Base-by-base conservation (phyloP, 2,888 invertebrate genomes). In the Epiperipatus broadwayi region DNA sequence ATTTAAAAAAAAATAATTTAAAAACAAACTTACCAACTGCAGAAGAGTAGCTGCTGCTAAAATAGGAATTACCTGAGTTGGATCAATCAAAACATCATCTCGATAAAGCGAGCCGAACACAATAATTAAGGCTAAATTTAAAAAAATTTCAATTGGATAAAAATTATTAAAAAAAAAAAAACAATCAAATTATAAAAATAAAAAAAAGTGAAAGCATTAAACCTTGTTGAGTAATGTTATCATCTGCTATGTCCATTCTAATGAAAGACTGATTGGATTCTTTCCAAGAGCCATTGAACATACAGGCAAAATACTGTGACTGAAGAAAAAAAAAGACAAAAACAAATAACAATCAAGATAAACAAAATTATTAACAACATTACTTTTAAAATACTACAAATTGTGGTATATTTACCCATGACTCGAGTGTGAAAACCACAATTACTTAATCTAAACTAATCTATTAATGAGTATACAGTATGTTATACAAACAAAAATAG, bases 271-370 rank as follows among this genome's bases (percentile, higher is more conserved):
- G 69, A 35, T 67, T 65, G 1, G 73, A 65, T 58, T 79, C 78
- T 49, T 68, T 66, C 78, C 78, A 79, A 2, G 73, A 69, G 3
- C 78, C 78, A 49, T 71, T 73, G 56, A 78, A 78, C 78, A 79
- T 78, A 50, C 75, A 75, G 8, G 71, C 67, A 57, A 79, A 79
- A 54, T 78, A 78, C 1, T 74, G 73, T 52, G 77, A 77, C 67
- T 70, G 56, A 29, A 60, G 57, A 16, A 43, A 37, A 38, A 33
- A 31, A 21, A 41, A 32, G n/a, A n/a, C n/a, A n/a, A n/a, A n/a
- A n/a, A n/a, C n/a, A n/a, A n/a, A n/a, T n/a, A n/a, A n/a, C n/a
- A n/a, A n/a, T n/a, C n/a, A n/a, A n/a, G n/a, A n/a, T n/a, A n/a
- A n/a, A n/a, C n/a, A n/a, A n/a, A n/a, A n/a, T n/a, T n/a, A n/a